These are phyloP conservation scores for Cosmorhoe ocellata DNA, from an alignment of 2,888 invertebrate genomes.

Conservation along the genomic window DNA sequence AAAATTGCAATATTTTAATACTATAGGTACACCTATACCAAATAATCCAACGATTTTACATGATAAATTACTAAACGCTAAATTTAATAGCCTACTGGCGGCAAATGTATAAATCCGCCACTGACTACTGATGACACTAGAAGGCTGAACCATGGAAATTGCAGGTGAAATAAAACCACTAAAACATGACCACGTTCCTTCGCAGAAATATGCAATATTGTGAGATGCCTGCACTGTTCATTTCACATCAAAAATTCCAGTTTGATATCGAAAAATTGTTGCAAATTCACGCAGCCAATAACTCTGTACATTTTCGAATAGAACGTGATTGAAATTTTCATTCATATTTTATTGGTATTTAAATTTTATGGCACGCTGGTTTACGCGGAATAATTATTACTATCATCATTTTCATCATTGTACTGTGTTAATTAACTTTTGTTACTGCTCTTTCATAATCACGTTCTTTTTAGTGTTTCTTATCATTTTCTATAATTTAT, in stretches of 20 bases:
- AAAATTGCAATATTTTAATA: too few relatives aligned
- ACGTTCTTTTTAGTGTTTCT: too few relatives aligned
- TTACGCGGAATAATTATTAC: too few relatives aligned
- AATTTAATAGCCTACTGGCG: too few relatives aligned
- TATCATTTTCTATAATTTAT: too few relatives aligned
- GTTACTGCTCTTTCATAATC: too few relatives aligned
- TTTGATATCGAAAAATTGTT: conserved; percentile 39
- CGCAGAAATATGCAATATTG: conserved; percentile 31
- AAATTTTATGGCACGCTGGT: conserved; percentile 1
- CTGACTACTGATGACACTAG: too few relatives aligned
- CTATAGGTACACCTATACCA: too few relatives aligned
- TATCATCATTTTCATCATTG: conserved; percentile 13
- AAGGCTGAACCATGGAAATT: background rate
- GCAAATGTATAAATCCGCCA: too few relatives aligned
- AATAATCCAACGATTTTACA: too few relatives aligned
- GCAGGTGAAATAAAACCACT: conserved; percentile 13
- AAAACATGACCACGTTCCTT: conserved; percentile 20
- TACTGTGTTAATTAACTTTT: background rate
- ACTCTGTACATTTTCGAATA: conserved; percentile 25
- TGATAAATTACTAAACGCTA: too few relatives aligned
- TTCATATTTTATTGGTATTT: conserved; percentile 11
- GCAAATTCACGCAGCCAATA: conserved; percentile 30
- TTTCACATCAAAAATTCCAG: conserved; percentile 39
- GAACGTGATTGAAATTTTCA: conserved; percentile 19
- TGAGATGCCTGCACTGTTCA: conserved; percentile 37